Conservation (phyloP, 1,140 invertebrate genomes). For the Psix sp. region DNA sequence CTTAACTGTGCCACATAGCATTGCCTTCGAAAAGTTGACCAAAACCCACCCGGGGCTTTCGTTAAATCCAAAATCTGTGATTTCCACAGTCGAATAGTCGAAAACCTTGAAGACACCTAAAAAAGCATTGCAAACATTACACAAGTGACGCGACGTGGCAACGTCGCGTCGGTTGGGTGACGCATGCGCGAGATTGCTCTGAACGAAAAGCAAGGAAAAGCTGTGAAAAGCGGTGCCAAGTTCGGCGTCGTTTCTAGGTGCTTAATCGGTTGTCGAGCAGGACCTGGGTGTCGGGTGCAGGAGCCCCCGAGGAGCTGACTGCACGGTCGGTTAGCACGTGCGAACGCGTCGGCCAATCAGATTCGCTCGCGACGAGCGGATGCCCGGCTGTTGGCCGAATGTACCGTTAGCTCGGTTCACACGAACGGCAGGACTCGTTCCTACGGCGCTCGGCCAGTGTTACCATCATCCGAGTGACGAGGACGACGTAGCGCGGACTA, state of each 20-base stretch:
- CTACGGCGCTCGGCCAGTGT: slow-evolving; percentile 37
- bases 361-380: slow-evolving; percentile 17
- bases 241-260: no score
- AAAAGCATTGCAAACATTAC: no score
- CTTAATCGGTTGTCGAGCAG: not conserved
- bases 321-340: slow-evolving; percentile 9
- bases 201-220: not conserved
- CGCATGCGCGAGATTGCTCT: not conserved
- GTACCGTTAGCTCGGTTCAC: slow-evolving; percentile 49
- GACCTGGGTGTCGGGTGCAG: not conserved
- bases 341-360: slow-evolving; percentile 21
- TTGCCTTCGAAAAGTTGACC: no score
- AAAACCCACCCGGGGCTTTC: no score
- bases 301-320: not conserved
- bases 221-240: not conserved
- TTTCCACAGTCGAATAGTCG: no score
- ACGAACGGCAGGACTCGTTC: slow-evolving; percentile 27
- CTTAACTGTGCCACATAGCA: no score
- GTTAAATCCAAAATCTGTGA: no score
- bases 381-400: slow-evolving; percentile 36
- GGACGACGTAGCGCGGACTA: slow-evolving; percentile 11
- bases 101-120: no score
- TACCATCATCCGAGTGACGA: slow-evolving; percentile 25
- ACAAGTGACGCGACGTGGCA: not conserved
- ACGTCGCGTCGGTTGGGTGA: not conserved